Conservation (phyloP, 2,113 vertebrate genomes). For the Helogale parvula region DNA sequence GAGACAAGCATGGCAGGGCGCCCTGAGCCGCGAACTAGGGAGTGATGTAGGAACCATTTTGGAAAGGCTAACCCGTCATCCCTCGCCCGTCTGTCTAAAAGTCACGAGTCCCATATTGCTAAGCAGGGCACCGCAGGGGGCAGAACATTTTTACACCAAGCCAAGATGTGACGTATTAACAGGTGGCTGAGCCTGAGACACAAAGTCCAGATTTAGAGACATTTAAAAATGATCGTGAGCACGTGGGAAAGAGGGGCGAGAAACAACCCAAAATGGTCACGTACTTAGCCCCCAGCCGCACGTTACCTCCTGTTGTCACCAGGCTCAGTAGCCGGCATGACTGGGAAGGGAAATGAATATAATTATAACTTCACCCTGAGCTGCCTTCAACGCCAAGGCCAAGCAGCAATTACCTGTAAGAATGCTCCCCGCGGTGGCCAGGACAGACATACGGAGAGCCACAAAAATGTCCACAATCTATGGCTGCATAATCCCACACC, state of each 20-base stretch:
- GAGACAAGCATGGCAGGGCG: background rate
- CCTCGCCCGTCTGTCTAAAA: background rate
- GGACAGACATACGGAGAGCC: background rate
- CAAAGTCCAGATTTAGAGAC: background rate
- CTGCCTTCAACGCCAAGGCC: background rate
- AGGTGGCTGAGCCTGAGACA: background rate
- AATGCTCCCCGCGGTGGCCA: background rate
- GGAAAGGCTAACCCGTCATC: background rate
- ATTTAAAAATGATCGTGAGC: background rate
- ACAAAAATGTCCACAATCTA: background rate
- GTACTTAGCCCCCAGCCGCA: background rate
- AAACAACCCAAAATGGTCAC: background rate
- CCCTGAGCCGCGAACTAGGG: background rate
- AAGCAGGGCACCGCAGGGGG: background rate
- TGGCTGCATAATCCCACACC: background rate
- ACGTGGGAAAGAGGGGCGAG: background rate
- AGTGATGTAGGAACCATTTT: background rate
- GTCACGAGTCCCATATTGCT: background rate
- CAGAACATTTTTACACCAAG: background rate
- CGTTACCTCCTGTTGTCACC: fast-evolving
- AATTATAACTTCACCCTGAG: background rate
- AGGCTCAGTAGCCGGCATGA: background rate
- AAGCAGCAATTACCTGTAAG: background rate
- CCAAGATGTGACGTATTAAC: background rate
- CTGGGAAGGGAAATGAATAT: background rate